Evolutionary conservation across 2,797 vertebrate genomes (phyloP).

Genomic region (Periparus ater): DNA sequence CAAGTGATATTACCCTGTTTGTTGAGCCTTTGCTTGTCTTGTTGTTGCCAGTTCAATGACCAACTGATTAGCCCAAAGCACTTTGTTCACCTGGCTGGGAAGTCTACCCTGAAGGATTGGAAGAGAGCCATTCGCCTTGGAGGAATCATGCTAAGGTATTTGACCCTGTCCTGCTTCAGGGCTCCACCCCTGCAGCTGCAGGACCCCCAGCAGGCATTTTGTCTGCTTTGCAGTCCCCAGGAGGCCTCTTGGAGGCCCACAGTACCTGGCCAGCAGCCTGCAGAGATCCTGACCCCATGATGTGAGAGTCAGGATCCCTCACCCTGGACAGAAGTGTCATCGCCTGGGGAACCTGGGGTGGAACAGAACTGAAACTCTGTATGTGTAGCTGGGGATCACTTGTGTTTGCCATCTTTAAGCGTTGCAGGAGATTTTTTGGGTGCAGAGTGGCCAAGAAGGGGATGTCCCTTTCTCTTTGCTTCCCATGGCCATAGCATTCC

Average conservation of each 20-base stretch:
- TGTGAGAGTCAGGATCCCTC: neutral
- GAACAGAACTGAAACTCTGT: neutral
- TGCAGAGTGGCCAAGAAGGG: neutral
- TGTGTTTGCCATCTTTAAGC: neutral
- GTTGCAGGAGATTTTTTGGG: neutral
- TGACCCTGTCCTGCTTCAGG: neutral
- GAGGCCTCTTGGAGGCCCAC: neutral
- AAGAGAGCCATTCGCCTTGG: constrained; percentile 93
- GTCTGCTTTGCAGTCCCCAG: neutral
- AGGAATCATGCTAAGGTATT: constrained; percentile 94
- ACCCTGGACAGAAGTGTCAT: neutral
- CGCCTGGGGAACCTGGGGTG: neutral
- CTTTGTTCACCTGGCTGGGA: constrained; percentile 93
- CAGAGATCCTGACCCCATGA: neutral
- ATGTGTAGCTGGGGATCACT: neutral
- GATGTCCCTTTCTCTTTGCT: neutral
- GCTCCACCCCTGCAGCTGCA: constrained; percentile 32
- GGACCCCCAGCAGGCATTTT: neutral
- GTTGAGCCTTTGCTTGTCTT: constrained; percentile 40
- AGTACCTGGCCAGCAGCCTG: neutral
- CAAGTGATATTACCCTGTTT: neutral
- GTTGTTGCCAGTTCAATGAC: constrained; percentile 85
- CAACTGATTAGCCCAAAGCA: constrained; percentile 95
- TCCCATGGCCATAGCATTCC: neutral
- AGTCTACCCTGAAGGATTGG: constrained; percentile 95